phyloP scores from a whole-genome alignment of 1,140 invertebrate genomes.

The Mylabris phalerata region DNA sequence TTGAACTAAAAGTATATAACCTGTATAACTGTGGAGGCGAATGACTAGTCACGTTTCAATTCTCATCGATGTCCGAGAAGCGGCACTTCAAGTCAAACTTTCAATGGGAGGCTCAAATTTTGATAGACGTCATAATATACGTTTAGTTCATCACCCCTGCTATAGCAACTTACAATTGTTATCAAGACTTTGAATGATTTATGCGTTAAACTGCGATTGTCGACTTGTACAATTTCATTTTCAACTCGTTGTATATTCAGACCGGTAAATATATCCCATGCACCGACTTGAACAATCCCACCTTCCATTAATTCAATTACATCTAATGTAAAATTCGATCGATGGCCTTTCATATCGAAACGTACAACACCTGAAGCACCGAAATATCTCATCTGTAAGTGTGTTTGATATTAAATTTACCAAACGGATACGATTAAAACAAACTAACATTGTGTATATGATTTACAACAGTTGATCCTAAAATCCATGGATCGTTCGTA shows the following conservation, averaged over 20 bases:
- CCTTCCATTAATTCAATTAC: constrained; percentile 63
- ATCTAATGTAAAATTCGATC: constrained; percentile 73
- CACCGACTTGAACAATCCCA: constrained; percentile 62
- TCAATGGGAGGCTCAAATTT: too few species aligned
- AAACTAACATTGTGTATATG: too few species aligned
- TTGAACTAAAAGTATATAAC: too few species aligned
- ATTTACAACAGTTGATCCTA: neutral
- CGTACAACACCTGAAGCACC: constrained; percentile 76
- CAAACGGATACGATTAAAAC: neutral
- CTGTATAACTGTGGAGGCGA: too few species aligned
- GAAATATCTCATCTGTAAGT: constrained; percentile 12
- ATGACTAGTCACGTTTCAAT: too few species aligned
- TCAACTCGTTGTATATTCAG: too few species aligned
- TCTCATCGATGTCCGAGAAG: too few species aligned
- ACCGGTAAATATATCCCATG: constrained; percentile 49
- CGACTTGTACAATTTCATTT: too few species aligned
- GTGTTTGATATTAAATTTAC: neutral
- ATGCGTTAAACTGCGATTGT: neutral
- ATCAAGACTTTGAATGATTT: neutral
- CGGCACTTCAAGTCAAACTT: too few species aligned
- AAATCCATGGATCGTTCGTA: neutral
- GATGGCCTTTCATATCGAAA: constrained; percentile 75
- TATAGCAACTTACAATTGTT: neutral
- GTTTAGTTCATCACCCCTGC: too few species aligned
- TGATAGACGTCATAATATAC: too few species aligned